Conservation (phyloP, 2,113 vertebrate species). For the Toxostoma redivivum region DNA sequence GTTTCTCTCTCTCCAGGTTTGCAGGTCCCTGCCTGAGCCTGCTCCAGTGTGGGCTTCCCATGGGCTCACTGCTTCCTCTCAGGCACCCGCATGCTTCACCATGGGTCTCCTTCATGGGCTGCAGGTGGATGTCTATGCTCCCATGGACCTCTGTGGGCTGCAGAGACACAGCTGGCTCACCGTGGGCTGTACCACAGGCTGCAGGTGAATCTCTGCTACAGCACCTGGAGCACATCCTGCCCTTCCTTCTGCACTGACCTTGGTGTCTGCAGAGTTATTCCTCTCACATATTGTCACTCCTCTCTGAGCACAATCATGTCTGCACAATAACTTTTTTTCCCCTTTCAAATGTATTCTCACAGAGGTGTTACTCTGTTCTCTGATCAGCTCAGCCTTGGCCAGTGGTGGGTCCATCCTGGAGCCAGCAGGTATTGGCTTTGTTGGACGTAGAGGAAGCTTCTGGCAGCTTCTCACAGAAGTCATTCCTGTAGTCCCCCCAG, state of each 20-base stretch:
- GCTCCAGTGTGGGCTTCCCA: background rate
- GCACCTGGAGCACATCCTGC: background rate
- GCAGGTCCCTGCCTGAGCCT: background rate
- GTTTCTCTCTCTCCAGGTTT: background rate
- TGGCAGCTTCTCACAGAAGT: background rate
- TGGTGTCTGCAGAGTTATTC: background rate
- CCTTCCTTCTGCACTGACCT: background rate
- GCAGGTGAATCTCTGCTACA: background rate
- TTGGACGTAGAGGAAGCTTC: background rate
- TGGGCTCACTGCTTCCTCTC: background rate
- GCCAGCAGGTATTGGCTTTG: background rate
- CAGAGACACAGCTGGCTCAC: background rate
- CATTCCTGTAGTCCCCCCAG: background rate
- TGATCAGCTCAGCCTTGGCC: background rate
- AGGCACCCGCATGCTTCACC: background rate
- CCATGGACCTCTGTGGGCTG: background rate
- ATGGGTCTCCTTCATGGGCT: fast-evolving
- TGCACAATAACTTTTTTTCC: background rate
- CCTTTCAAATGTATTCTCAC: background rate
- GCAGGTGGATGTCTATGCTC: background rate
- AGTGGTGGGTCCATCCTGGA: background rate
- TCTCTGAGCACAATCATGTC: background rate
- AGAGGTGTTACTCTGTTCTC: background rate
- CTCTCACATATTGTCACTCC: background rate
- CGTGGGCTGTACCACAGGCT: background rate